These are phyloP conservation scores for Clivina fossor DNA, from an alignment of 2,888 invertebrate species.

Conservation along the genomic window DNA sequence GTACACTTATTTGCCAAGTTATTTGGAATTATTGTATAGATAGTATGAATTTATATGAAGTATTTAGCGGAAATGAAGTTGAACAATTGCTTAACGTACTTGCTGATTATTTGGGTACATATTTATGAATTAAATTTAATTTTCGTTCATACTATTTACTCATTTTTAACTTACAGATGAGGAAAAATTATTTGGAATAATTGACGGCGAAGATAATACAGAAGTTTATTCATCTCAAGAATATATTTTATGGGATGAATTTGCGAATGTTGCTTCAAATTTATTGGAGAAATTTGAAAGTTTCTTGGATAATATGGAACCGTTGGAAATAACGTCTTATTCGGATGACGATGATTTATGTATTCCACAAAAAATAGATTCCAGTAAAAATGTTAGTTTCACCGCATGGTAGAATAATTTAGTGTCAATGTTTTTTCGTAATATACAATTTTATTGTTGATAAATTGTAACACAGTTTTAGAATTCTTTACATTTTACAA, in stretches of 20 bases:
- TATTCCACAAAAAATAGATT: slow-evolving; percentile 41
- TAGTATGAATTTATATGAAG: slow-evolving; percentile 53
- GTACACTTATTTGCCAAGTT: slow-evolving; percentile 72
- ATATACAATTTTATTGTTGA: slow-evolving; percentile 17
- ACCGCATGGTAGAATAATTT: slow-evolving; percentile 48
- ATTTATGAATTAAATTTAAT: not conserved
- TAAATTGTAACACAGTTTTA: slow-evolving; percentile 4
- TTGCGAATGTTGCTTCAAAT: slow-evolving; percentile 73
- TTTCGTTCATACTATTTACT: no score
- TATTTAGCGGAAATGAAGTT: slow-evolving; percentile 56
- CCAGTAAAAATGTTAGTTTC: slow-evolving; percentile 51
- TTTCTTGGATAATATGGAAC: slow-evolving; percentile 51
- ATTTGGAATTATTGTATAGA: slow-evolving; percentile 72
- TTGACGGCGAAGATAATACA: slow-evolving; percentile 49
- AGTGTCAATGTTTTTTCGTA: not conserved
- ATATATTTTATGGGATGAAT: slow-evolving; percentile 69
- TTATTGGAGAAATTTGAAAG: slow-evolving; percentile 65
- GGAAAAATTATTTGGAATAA: slow-evolving; percentile 58
- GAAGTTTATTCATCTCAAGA: slow-evolving; percentile 51
- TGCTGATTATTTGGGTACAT: slow-evolving; percentile 58
- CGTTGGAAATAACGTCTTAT: slow-evolving; percentile 42
- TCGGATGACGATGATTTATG: slow-evolving; percentile 38
- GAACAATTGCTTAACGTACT: slow-evolving; percentile 58
- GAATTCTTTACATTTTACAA: slow-evolving; percentile 1
- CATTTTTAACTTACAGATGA: slow-evolving; percentile 60